A percentile compares a stretch with the other conserved stretches of the same genome.
Evolutionary conservation across 2,113 vertebrate species (phyloP).

Genomic region (Misgurnus mizolepis): DNA sequence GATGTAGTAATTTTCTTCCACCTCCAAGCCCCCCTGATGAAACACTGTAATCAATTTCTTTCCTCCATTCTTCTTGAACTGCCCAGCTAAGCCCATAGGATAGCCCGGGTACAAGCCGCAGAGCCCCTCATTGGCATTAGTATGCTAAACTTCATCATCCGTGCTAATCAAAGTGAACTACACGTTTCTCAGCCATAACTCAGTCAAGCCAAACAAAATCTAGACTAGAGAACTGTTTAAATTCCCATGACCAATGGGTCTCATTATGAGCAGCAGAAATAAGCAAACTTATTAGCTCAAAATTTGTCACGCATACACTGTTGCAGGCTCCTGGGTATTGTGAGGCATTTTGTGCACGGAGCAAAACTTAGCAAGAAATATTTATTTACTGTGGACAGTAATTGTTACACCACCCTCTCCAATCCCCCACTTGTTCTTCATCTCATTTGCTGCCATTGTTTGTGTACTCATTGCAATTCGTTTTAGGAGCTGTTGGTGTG

Average conservation of each 20-base stretch:
- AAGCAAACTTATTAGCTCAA: conserved; percentile 16
- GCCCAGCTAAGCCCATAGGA: conserved; percentile 62
- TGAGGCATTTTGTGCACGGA: conserved; percentile 1
- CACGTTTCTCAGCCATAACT: conserved; percentile 18
- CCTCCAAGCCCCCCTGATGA: conserved; percentile 59
- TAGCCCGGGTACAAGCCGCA: conserved; percentile 58
- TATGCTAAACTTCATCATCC: conserved; percentile 53
- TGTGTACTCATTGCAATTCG: not conserved
- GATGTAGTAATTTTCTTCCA: conserved; percentile 66
- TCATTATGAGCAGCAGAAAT: conserved; percentile 21
- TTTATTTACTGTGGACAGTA: conserved; percentile 12
- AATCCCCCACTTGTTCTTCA: not conserved
- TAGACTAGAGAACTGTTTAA: not conserved
- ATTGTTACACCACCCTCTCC: not conserved
- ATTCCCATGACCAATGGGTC: conserved; percentile 31
- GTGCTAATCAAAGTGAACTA: conserved; percentile 22
- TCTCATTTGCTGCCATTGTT: not conserved
- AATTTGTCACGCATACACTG: conserved; percentile 49
- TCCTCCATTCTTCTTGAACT: conserved; percentile 56
- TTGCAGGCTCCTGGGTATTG: conserved; percentile 51
- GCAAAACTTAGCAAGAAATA: conserved; percentile 1
- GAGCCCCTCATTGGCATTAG: conserved; percentile 62
- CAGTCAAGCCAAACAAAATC: conserved; percentile 25
- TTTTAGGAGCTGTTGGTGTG: not conserved
- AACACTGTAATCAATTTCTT: conserved; percentile 65